Base-by-base conservation (phyloP, 2,888 invertebrate species). In the Dryomyza anilis region DNA sequence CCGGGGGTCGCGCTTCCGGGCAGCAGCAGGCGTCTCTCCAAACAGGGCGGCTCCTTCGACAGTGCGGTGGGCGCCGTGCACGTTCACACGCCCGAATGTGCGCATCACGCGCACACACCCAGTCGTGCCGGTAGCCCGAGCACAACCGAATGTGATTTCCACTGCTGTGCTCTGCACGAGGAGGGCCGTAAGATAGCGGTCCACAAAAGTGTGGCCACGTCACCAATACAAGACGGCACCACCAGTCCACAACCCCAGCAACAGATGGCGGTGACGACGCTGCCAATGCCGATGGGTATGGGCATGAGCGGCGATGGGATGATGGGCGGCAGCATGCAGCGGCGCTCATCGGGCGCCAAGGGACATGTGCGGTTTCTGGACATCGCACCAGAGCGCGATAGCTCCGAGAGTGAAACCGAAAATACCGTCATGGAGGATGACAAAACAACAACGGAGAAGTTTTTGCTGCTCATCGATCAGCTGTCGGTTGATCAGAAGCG, bases 141-240 rank as follows among this genome's bases (percentile, higher is more conserved):
- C 83, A 84, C 87, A 78, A 85, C 88, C 78, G 94, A 95, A 84
- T 96, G 96, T 86, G 96, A 96, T 86, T 96, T 96, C 85, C 96
- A 96, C 84, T 96, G 96, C 85, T 95, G 95, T 85, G 93, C 95
- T 71, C 86, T 96, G 76, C 96, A 96, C 87, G 95, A 95, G 84
- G 95, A 94, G 83, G 94, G 95, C 8, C 89, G 95, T 68, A 90
- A 93, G 80, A 95, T 95, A 79, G 94, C 94, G 71, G 94, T 94
- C 71, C 94, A 94, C 86, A 94, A 95, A 85, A 93, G 92, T 81
- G 94, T 95, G 72, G 94, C 95, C 74, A 95, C 95, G 72, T 95
- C 95, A 69, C 95, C 96, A 75, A 95, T 96, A 69, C 95, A 93
- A 84, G 94, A 94, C 81, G 85, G 86, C 55, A 86, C 87, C 70